Conservation (phyloP, 92 coral and sea anemone species). For the Siderastrea siderea region DNA sequence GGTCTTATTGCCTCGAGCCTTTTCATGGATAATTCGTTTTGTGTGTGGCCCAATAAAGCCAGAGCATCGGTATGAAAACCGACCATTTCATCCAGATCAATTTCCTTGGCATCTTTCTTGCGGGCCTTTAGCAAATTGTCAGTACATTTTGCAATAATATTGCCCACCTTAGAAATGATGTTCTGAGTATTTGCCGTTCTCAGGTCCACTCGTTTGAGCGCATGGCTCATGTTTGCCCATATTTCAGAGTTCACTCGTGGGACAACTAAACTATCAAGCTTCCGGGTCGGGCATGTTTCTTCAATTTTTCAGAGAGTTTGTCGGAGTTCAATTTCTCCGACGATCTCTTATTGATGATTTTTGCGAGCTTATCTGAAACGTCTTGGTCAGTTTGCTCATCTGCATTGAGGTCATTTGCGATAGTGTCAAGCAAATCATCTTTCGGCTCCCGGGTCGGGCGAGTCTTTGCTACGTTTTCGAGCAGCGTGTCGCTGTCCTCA, state of each 20-base stretch:
- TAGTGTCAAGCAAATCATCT: too few species aligned
- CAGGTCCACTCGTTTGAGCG: conserved; percentile 26
- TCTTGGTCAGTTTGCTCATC: too few species aligned
- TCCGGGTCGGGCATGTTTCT: conserved; percentile 52
- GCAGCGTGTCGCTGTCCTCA: not conserved
- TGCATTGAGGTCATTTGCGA: too few species aligned
- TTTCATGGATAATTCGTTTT: conserved; percentile 38
- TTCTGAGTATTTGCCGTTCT: too few species aligned
- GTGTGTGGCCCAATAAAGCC: conserved; percentile 44
- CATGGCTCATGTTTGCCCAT: conserved; percentile 51
- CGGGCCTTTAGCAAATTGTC: not conserved
- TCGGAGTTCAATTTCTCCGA: not conserved
- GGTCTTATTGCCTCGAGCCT: conserved; percentile 32
- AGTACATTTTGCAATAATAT: conserved; percentile 36
- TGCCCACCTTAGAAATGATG: conserved; percentile 26
- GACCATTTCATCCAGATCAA: conserved; percentile 37
- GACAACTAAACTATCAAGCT: not conserved
- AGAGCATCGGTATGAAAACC: conserved; percentile 47
- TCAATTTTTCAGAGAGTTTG: conserved; percentile 15
- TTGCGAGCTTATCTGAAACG: too few species aligned
- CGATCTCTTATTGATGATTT: too few species aligned
- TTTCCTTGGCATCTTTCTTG: conserved; percentile 10
- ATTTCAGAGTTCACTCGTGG: conserved; percentile 23
- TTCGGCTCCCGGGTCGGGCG: not conserved
- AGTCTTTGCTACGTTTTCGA: not conserved